Conservation (phyloP, 1,140 invertebrate genomes). For the Procambarus clarkii region DNA sequence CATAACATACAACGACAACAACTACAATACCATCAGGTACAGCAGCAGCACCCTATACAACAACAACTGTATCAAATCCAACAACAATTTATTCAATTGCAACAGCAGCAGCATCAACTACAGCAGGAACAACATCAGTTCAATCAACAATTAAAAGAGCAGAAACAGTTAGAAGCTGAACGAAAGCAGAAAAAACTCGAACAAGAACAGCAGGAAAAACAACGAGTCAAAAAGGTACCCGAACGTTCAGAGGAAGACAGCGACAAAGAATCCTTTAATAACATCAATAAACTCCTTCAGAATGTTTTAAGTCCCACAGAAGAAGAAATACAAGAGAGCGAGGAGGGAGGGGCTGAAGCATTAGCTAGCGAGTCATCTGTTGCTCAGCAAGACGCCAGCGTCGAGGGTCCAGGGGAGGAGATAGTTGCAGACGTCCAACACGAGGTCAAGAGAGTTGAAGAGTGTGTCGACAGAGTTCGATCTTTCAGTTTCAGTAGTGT, state of each 20-base stretch:
- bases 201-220: conserved; percentile 9
- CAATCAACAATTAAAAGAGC: conserved; percentile 8
- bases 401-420: background rate
- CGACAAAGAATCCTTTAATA: conserved; percentile 21
- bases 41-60: conserved; percentile 17
- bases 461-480: conserved; percentile 19
- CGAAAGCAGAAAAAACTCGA: conserved; percentile 19
- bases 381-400: background rate
- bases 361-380: no score
- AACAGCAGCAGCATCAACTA: conserved; percentile 29
- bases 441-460: conserved; percentile 8
- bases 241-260: background rate
- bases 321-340: conserved; percentile 1
- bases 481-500: conserved; percentile 39
- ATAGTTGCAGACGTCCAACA: background rate
- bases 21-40: conserved; percentile 19
- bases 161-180: conserved; percentile 7
- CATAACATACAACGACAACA: conserved; percentile 43
- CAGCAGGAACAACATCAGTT: conserved; percentile 29
- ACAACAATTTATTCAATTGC: background rate
- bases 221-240: background rate
- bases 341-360: background rate
- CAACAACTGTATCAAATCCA: conserved; percentile 38
- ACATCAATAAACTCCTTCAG: conserved; percentile 44
- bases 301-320: conserved; percentile 8